Base-by-base conservation (phyloP, 2,888 invertebrate species). In the Oegoconia quadripuncta region DNA sequence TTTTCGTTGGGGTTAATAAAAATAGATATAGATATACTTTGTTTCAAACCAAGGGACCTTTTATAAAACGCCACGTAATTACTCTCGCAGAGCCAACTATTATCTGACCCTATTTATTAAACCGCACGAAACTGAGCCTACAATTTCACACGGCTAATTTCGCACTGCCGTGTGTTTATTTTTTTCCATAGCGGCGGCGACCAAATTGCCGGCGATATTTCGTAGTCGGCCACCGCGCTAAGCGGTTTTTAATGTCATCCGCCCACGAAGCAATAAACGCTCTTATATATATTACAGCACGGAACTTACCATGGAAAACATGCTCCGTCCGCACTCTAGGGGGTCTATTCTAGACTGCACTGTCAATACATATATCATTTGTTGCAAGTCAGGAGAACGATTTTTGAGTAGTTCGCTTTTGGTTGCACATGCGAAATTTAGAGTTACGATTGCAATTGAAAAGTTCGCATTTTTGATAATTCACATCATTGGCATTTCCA, bases 201-300 rank as follows among this genome's bases (percentile, higher is more conserved):
- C 55, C 47, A 51, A 65, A 64, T 62, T 53, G 60, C 55, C 41
- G 48, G 55, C 62, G 45, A 62, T 66, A 65, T 64, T 64, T 71
- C 49, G 61, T 54, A 52, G 55, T 51, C 42, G 55, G 48, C 42
- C 52, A 46, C 54, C 34, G 31, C 48, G 62, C 78, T 80, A 79
- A 81, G 76, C 78, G 70, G 63, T 81, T 81, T 80, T 79, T 80
- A 80, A 80, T 80, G 77, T 74, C 73, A 70, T 71, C 68, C 71
- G 62, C 48, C 52, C 50, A 52, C 57, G 46, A 50, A 54, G 70
- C 62, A 66, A 74, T 73, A 73, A 72, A 67, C 60, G 59, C 51
- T 52, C 50, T 52, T 61, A 66, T n/a, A n/a, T 66, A 69, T 65
- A 65, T 65, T 62, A 62, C 55, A 44, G 54, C 44, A 62, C 52